Base-by-base conservation (phyloP, 2,797 vertebrate species). In the Salarias fasciatus region DNA sequence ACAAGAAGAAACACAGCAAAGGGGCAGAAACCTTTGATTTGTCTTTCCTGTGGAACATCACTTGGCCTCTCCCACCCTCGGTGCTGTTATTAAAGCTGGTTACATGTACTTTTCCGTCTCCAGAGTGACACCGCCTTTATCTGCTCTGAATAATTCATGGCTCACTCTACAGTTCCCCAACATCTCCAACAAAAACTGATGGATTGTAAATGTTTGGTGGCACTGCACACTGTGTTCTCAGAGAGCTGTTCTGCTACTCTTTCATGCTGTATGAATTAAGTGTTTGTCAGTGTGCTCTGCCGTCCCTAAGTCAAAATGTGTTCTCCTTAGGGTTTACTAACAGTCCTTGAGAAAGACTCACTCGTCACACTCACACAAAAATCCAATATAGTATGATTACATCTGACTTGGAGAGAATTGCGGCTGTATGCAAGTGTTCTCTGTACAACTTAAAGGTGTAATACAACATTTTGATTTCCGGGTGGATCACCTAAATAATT, bases 61-160 rank as follows among this genome's bases (percentile, higher is more conserved):
- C n/a, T 63, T 33, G 43, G 44, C 11, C 40, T 45, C 52, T 63
- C 9, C 36, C 8, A 12, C 0, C 6, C 37, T 24, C 38, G 30
- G 40, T 30, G 38, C 44, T 51, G 50, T 55, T 51, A 41, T 63
- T 71, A 56, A 65, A 59, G 15, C 47, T 48, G 36, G 49, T 53
- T 50, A 48, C 36, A 49, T 65, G 49, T 33, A 43, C 43, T 73
- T 56, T 24, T 45, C 37, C 40, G 36, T 48, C 35, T 45, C 50
- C 53, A 45, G 38, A 60, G 57, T 50, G 57, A 72, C 76, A 61
- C 41, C 59, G 63, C 46, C 54, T 53, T 76, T 57, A 59, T 71
- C 48, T 53, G 3, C 12, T 36, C 57, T 75, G 70, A 80, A 85
- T 83, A 67, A 80, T 79, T 72, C 67, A 80, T 49, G 43, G 18